These are phyloP conservation scores for Ciona savignyi DNA, from an alignment of 23 tunicate genomes.

Conservation along the genomic window DNA sequence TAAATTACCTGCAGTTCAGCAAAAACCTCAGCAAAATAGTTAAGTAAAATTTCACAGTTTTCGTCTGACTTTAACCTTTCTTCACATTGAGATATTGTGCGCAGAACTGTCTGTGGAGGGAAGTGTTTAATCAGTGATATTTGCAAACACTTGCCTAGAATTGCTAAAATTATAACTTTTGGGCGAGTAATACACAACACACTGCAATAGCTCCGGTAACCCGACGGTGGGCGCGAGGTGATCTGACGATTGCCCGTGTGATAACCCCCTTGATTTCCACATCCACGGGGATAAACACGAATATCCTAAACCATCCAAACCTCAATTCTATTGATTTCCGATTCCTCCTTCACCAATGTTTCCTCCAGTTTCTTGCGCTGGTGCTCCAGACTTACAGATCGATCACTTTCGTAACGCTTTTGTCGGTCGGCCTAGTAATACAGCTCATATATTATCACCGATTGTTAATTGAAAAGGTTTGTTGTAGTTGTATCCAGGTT, in stretches of 20 bases:
- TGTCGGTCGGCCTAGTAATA: conserved; percentile 67
- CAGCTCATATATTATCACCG: neutral
- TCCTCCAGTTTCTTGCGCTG: conserved; percentile 37
- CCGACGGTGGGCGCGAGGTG: too few species aligned
- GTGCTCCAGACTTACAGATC: conserved; percentile 70
- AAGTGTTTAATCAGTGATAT: too few species aligned
- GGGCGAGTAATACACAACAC: too few species aligned
- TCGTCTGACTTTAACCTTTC: conserved; percentile 22
- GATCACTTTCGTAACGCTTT: conserved; percentile 69
- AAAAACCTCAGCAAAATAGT: conserved; percentile 62
- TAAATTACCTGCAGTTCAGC: conserved; percentile 53
- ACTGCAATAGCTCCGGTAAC: too few species aligned
- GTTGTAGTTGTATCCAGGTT: too few species aligned
- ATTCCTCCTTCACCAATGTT: conserved; percentile 33
- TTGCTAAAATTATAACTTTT: too few species aligned
- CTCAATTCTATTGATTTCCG: conserved; percentile 59
- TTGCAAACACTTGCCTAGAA: too few species aligned
- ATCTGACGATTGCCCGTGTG: too few species aligned
- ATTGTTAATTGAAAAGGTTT: too few species aligned
- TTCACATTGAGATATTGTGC: conserved; percentile 58
- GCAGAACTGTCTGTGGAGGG: conserved; percentile 38
- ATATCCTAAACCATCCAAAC: too few species aligned
- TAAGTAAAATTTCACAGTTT: conserved; percentile 28
- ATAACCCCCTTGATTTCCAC: too few species aligned
- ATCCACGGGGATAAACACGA: too few species aligned